Evolutionary conservation across 2,113 vertebrate genomes (phyloP).

Genomic region (Cyprinodon variegatus): DNA sequence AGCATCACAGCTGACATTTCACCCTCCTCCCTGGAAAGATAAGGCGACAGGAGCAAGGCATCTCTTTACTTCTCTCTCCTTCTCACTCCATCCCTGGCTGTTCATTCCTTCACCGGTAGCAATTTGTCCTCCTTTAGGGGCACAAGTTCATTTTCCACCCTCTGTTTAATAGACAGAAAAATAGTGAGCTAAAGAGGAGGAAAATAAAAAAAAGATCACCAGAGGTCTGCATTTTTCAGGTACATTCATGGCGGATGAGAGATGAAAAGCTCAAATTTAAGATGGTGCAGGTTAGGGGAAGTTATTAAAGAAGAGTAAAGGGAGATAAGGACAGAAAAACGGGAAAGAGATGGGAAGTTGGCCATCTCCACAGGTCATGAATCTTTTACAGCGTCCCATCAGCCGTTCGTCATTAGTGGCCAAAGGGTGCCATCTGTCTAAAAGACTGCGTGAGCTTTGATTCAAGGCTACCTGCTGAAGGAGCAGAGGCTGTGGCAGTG

Average conservation of each 20-base stretch:
- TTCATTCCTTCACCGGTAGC: conserved; percentile 28
- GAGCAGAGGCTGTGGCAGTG: conserved; percentile 8
- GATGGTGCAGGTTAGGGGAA: conserved; percentile 12
- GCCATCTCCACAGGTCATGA: conserved; percentile 25
- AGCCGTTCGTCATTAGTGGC: conserved; percentile 51
- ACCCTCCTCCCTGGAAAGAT: conserved; percentile 42
- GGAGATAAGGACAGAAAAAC: conserved; percentile 8
- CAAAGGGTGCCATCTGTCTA: conserved; percentile 44
- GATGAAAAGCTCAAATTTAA: background rate
- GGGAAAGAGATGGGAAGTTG: conserved; percentile 5
- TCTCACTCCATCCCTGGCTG: conserved; percentile 5
- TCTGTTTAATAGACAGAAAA: conserved; percentile 11
- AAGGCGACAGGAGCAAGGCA: conserved; percentile 24
- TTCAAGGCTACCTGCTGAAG: conserved; percentile 29
- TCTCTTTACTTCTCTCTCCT: conserved; percentile 1
- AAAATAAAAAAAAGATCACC: conserved; percentile 4
- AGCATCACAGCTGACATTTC: conserved; percentile 36
- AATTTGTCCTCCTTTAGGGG: conserved; percentile 45
- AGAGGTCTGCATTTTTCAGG: conserved; percentile 11
- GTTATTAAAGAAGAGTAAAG: conserved; percentile 18
- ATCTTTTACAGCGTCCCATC: conserved; percentile 14
- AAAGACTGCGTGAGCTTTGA: conserved; percentile 8
- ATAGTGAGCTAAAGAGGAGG: conserved; percentile 14
- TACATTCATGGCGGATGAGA: conserved; percentile 14
- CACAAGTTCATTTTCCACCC: conserved; percentile 12